Percentiles rank a stretch among this genome's conserved stretches.
Conservation (phyloP, 64 coral and sea anemone species). For the Trachythela sp. region DNA sequence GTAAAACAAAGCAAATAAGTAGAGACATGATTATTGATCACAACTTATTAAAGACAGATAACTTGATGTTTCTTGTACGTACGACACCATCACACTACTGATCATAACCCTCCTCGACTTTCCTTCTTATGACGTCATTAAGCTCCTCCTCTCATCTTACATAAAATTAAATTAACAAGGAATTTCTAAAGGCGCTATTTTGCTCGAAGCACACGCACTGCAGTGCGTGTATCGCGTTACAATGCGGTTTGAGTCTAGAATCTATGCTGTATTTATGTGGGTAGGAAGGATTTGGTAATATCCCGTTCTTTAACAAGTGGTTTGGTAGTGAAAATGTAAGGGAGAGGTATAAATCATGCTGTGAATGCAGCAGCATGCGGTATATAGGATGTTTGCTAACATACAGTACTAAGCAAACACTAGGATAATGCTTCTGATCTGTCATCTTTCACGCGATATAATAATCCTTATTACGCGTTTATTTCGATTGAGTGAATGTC, state of each 20-base stretch:
- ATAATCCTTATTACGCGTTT: slow-evolving; percentile 2
- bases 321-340: background rate
- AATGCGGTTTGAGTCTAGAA: background rate
- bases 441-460: slow-evolving; percentile 7
- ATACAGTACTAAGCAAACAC: slow-evolving; percentile 19
- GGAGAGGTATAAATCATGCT: background rate
- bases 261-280: no score
- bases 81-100: background rate
- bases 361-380: background rate
- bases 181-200: background rate
- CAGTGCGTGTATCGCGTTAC: background rate
- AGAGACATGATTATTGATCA: background rate
- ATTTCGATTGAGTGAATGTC: background rate
- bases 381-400: slow-evolving; percentile 28
- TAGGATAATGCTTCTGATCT: slow-evolving; percentile 25
- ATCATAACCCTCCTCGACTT: background rate
- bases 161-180: slow-evolving; percentile 12
- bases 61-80: background rate
- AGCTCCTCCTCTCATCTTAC: background rate
- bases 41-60: background rate
- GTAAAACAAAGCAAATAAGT: background rate
- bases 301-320: background rate
- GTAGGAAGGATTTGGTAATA: background rate
- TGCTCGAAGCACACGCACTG: background rate
- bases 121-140: background rate